A percentile compares a stretch with the other conserved stretches of the same genome.
phyloP scores from a whole-genome alignment of 2,797 vertebrate genomes.

The Mormyrus proboscirostris region DNA sequence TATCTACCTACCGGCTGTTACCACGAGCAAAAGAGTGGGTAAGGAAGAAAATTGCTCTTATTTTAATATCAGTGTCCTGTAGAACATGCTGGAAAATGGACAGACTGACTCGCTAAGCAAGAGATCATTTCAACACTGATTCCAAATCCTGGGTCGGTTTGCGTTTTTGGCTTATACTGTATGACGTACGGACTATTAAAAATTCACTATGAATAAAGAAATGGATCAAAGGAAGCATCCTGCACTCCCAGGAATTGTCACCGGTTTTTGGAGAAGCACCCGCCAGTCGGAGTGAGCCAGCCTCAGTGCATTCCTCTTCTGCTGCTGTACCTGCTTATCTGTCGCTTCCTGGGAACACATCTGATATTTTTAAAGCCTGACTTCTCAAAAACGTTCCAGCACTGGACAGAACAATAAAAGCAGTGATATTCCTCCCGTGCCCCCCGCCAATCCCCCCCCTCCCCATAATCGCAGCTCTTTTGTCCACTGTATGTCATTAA shows the following conservation, averaged over 20 bases:
- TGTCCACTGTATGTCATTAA: constrained; percentile 64
- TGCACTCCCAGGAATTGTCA: background rate
- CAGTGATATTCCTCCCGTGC: constrained; percentile 41
- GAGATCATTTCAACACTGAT: background rate
- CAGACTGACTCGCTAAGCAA: background rate
- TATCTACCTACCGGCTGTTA: background rate
- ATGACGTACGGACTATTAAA: background rate
- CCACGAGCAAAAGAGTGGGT: background rate
- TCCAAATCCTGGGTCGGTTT: background rate
- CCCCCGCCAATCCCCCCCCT: constrained; percentile 16
- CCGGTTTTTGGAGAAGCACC: background rate
- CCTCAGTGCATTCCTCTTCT: background rate
- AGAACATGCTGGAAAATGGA: background rate
- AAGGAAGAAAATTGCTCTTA: background rate
- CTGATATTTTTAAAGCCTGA: background rate
- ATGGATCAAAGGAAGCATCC: background rate
- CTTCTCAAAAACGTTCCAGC: background rate
- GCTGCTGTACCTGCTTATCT: background rate
- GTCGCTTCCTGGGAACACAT: background rate
- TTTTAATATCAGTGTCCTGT: background rate
- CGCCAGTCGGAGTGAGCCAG: background rate
- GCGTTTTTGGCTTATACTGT: background rate
- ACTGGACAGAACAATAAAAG: constrained; percentile 55
- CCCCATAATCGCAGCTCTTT: constrained; percentile 60
- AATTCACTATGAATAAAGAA: background rate